Evolutionary conservation across 2,797 vertebrate species (phyloP).

Genomic region (Melanotaenia pygmaea): DNA sequence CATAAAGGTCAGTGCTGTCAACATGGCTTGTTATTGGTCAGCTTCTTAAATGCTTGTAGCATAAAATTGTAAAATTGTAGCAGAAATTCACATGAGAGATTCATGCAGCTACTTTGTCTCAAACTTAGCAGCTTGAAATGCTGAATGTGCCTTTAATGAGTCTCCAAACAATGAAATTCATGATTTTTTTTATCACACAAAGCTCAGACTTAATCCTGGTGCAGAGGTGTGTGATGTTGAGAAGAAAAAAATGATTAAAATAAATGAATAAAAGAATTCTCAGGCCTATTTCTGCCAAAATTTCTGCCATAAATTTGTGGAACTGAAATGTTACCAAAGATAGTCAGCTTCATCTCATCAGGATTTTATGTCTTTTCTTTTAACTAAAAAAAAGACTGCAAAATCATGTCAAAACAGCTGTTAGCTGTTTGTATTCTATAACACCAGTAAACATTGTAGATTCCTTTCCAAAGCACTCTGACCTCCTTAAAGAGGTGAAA

Average conservation of each 20-base stretch:
- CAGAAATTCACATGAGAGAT: not conserved
- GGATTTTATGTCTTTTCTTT: not conserved
- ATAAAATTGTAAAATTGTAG: no score
- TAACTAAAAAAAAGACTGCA: not conserved
- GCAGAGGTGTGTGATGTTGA: no score
- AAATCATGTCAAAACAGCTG: not conserved
- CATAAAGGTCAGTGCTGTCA: constrained; percentile 16
- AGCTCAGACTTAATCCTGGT: not conserved
- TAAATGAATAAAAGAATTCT: no score
- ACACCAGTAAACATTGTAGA: not conserved
- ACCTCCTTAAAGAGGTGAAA: constrained; percentile 24
- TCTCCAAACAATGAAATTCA: constrained; percentile 5
- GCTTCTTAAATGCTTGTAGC: not conserved
- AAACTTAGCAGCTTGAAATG: not conserved
- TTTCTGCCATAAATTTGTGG: not conserved
- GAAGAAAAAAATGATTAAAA: no score
- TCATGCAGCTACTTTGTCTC: not conserved
- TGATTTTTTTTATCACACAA: not conserved
- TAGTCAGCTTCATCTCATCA: not conserved
- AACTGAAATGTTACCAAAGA: not conserved
- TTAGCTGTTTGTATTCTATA: not conserved
- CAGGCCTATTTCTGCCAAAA: not conserved
- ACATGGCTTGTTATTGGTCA: not conserved
- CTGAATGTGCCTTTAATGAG: constrained; percentile 1
- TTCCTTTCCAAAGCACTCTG: no score